phyloP scores from a whole-genome alignment of 1,140 invertebrate genomes.

The Mactra quadrangularis region DNA sequence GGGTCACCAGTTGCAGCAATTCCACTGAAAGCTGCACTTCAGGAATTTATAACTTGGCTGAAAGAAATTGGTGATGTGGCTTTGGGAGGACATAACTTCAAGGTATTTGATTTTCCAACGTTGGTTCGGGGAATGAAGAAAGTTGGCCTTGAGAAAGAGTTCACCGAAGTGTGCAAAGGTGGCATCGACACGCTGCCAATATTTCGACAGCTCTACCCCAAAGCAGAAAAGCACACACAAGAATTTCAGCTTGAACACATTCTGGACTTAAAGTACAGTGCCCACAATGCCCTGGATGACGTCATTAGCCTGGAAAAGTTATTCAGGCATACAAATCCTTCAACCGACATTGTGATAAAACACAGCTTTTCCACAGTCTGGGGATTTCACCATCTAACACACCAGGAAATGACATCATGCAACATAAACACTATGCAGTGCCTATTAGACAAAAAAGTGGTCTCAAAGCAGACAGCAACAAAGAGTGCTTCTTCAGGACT shows the following conservation, averaged over 20 bases:
- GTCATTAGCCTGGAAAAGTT: background rate
- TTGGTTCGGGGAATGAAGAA: background rate
- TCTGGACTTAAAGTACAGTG: background rate
- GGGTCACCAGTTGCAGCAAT: background rate
- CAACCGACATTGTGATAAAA: background rate
- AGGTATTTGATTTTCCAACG: slow-evolving; percentile 8
- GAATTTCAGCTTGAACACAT: background rate
- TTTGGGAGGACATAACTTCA: slow-evolving; percentile 22
- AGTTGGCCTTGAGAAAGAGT: background rate
- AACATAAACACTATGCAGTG: background rate
- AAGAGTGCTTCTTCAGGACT: background rate
- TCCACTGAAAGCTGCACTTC: background rate
- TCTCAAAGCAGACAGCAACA: background rate
- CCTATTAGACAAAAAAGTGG: background rate
- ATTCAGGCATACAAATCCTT: background rate
- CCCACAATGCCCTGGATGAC: slow-evolving; percentile 17
- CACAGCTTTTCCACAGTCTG: slow-evolving; percentile 1
- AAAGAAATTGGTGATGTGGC: background rate
- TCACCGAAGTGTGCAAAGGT: background rate
- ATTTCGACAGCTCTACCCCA: slow-evolving; percentile 1
- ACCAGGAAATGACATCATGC: too few species aligned
- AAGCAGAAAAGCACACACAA: background rate
- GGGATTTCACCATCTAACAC: background rate
- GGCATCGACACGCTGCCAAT: background rate
- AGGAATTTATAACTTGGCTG: background rate